A percentile compares a stretch with the other conserved stretches of the same genome.
Conservation (phyloP, 2,888 invertebrate species). For the Clivina fossor region DNA sequence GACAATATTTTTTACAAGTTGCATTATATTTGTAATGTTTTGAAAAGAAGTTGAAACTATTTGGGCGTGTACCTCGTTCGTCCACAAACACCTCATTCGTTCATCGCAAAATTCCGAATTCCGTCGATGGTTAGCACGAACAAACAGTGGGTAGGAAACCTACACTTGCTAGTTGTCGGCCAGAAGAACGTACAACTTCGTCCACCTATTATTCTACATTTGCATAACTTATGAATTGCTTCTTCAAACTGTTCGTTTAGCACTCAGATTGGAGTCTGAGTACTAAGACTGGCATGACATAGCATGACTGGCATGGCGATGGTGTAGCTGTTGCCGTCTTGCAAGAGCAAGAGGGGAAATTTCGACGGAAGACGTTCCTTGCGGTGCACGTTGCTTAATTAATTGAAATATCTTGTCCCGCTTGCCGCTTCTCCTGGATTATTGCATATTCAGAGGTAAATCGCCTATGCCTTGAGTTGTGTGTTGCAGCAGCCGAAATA, state of each 20-base stretch:
- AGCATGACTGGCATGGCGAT: not conserved
- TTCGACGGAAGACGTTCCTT: slow-evolving; percentile 8
- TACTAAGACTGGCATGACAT: not conserved
- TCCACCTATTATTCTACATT: slow-evolving; percentile 20
- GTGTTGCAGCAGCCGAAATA: not conserved
- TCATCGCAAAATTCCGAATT: no score
- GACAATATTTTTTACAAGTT: no score
- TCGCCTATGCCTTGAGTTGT: not conserved
- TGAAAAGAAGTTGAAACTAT: no score
- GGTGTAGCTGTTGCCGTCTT: no score
- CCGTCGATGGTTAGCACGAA: not conserved
- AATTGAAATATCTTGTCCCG: slow-evolving; percentile 24
- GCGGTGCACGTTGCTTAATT: slow-evolving; percentile 14
- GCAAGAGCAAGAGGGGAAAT: no score
- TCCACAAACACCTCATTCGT: not conserved
- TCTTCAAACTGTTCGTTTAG: slow-evolving; percentile 21
- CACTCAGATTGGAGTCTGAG: slow-evolving; percentile 15
- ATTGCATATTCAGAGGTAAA: slow-evolving; percentile 24
- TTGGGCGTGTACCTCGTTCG: not conserved
- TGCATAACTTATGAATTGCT: slow-evolving; percentile 26
- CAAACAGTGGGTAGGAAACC: not conserved
- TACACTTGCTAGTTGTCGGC: no score
- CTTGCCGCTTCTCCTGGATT: slow-evolving; percentile 17
- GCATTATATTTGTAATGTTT: no score
- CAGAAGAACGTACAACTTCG: slow-evolving; percentile 12